These are phyloP conservation scores for Cephus nigrinus DNA, from an alignment of 2,888 invertebrate species.

Conservation along the genomic window DNA sequence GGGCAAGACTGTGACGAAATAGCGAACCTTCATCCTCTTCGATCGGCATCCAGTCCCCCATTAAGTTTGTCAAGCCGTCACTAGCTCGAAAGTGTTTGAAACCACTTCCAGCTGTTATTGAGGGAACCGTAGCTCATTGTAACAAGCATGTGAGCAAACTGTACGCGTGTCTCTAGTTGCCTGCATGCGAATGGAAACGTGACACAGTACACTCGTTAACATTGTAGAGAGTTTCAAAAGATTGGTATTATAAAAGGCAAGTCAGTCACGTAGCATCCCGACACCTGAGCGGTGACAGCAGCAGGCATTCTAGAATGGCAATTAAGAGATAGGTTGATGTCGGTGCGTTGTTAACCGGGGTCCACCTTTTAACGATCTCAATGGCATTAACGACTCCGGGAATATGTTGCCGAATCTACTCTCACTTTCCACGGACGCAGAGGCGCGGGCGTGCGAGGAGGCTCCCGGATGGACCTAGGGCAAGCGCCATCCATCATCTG, in stretches of 20 bases:
- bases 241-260: not conserved
- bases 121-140: not conserved
- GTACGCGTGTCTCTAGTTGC: not conserved
- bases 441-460: not conserved
- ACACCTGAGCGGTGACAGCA: not conserved
- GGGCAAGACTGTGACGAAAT: not conserved
- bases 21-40: not conserved
- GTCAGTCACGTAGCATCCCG: not conserved
- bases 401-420: not conserved
- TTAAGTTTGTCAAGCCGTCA: not conserved
- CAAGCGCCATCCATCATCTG: constrained; percentile 1
- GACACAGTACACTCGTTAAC: not conserved
- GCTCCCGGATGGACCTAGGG: not conserved
- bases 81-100: not conserved
- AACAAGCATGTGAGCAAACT: not conserved
- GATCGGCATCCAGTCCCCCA: not conserved
- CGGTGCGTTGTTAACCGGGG: not conserved
- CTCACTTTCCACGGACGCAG: constrained; percentile 3
- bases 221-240: not conserved
- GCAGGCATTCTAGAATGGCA: not conserved
- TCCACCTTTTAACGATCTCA: not conserved
- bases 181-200: not conserved
- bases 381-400: not conserved
- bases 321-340: not conserved
- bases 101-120: not conserved